Evolutionary conservation across 1,140 invertebrate species (phyloP).

Genomic region (Trachymyrmex cornetzi): DNA sequence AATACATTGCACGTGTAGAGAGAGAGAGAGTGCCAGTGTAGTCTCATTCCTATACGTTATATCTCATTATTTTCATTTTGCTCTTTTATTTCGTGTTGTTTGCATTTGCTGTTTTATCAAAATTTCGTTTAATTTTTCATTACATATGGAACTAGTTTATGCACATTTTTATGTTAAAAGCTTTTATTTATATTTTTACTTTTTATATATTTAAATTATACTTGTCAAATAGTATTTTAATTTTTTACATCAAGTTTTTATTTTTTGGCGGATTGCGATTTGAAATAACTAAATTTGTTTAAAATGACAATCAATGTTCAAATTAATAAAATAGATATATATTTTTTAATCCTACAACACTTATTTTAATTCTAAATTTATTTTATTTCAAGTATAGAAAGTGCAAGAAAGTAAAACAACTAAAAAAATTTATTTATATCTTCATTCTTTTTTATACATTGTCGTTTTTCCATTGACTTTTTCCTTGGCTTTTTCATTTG

Average conservation of each 20-base stretch:
- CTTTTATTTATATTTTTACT: conserved; percentile 11
- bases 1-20: conserved; percentile 56
- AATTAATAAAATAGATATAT: background rate
- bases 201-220: background rate
- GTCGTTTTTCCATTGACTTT: background rate
- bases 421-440: background rate
- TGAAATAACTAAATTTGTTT: background rate
- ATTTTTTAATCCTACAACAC: background rate
- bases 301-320: background rate
- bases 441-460: conserved; percentile 18
- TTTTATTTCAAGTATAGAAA: background rate
- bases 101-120: background rate
- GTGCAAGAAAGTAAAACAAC: background rate
- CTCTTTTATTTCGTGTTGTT: background rate
- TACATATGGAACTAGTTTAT: background rate
- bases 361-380: background rate
- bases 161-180: background rate
- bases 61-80: background rate
- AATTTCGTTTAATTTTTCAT: conserved; percentile 12
- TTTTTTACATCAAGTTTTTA: conserved; percentile 37
- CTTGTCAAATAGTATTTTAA: conserved; percentile 3
- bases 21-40: background rate
- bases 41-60: background rate
- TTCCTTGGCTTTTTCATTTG: background rate
- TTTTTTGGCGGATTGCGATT: conserved; percentile 47